Evolutionary conservation across 2,113 vertebrate genomes (phyloP).

Genomic region (Riparia riparia): DNA sequence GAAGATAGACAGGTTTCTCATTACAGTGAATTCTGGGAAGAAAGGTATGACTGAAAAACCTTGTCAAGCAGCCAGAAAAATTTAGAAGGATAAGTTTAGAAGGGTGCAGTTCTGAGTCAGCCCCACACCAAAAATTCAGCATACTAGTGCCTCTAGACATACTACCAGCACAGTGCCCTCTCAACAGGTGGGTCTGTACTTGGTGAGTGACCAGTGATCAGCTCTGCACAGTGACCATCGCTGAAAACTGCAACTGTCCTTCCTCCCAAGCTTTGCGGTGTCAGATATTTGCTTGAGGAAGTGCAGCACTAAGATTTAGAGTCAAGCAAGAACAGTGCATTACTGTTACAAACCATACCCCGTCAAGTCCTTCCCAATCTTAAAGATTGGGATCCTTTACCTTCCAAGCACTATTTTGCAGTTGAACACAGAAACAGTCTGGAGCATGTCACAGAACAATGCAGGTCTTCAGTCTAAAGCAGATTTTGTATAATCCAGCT

Average conservation of each 20-base stretch:
- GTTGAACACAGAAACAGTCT: neutral
- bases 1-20: neutral
- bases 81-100: neutral
- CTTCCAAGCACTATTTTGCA: neutral
- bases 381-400: neutral
- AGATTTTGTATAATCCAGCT: neutral
- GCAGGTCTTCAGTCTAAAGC: neutral
- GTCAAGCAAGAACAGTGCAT: neutral
- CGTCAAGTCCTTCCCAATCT: neutral
- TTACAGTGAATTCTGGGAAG: neutral
- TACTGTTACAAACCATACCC: neutral
- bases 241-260: neutral
- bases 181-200: neutral
- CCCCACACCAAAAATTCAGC: neutral
- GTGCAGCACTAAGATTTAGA: neutral
- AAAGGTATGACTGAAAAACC: neutral
- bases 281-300: neutral
- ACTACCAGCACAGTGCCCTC: neutral
- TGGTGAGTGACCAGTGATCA: neutral
- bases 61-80: neutral
- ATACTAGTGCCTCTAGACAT: neutral
- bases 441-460: neutral
- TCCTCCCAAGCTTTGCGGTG: neutral
- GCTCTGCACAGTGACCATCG: neutral
- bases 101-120: neutral